Percentiles rank a stretch among this genome's conserved stretches.
Conservation (phyloP, 1,140 invertebrate genomes). For the Diploscapter pachys region DNA sequence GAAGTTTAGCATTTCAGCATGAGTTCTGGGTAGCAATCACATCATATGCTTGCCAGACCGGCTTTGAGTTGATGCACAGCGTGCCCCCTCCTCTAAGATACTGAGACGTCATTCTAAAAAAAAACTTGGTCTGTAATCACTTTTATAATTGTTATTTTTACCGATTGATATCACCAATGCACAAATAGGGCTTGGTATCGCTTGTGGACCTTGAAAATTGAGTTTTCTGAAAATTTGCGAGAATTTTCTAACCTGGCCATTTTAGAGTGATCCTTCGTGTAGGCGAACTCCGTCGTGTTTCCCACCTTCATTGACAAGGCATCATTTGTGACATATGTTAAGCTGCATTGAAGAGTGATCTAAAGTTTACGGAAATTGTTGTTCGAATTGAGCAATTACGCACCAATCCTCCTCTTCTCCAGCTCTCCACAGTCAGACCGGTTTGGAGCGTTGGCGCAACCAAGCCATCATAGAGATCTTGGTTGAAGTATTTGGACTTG, state of each 20-base stretch:
- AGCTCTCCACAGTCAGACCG: slow-evolving; percentile 37
- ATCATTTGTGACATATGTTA: slow-evolving; percentile 14
- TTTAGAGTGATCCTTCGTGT: slow-evolving; percentile 47
- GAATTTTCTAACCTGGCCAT: slow-evolving; percentile 29
- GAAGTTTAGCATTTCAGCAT: no score
- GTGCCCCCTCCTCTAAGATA: slow-evolving; percentile 42
- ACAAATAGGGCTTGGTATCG: slow-evolving; percentile 25
- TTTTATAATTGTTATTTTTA: no score
- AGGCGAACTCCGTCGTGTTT: slow-evolving; percentile 35
- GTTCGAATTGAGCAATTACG: not conserved
- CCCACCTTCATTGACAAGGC: slow-evolving; percentile 29
- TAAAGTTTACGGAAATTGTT: not conserved
- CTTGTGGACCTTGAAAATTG: no score
- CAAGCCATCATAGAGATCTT: slow-evolving; percentile 39
- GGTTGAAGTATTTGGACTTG: slow-evolving; percentile 37
- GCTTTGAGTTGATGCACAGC: slow-evolving; percentile 27
- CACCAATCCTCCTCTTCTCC: slow-evolving; percentile 32
- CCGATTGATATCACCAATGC: slow-evolving; percentile 46
- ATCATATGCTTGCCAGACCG: slow-evolving; percentile 40
- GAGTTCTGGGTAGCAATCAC: slow-evolving; percentile 5
- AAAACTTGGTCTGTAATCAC: no score
- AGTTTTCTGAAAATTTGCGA: no score
- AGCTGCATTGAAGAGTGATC: slow-evolving; percentile 17
- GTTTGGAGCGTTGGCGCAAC: slow-evolving; percentile 40
- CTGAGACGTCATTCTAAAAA: slow-evolving; percentile 26